Percentiles rank a stretch among this genome's conserved stretches.
phyloP scores from a whole-genome alignment of 2,888 invertebrate species.

The Macrosoma leucophasiata region DNA sequence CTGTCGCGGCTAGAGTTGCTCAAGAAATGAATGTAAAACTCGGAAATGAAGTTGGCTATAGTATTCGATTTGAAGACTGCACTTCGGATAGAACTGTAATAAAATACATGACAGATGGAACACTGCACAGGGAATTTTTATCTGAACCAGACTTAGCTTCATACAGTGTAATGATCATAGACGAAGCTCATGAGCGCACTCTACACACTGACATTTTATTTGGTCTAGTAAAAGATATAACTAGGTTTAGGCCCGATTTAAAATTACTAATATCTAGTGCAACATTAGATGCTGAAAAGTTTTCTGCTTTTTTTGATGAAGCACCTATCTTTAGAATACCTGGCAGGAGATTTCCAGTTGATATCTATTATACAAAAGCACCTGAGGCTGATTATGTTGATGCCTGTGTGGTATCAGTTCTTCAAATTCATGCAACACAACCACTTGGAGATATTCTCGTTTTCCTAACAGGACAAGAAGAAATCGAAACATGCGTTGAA shows the following conservation, averaged over 20 bases:
- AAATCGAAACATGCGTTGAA: slow-evolving; percentile 93
- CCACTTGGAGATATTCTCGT: slow-evolving; percentile 97
- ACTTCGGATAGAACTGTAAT: slow-evolving; percentile 97
- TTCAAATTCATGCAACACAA: slow-evolving; percentile 99
- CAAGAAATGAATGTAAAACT: slow-evolving; percentile 98
- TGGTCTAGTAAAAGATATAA: slow-evolving; percentile 97
- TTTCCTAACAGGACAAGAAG: slow-evolving; percentile 95
- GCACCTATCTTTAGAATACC: slow-evolving; percentile 99
- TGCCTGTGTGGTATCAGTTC: slow-evolving; percentile 96
- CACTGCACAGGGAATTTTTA: slow-evolving; percentile 96
- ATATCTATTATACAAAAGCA: slow-evolving; percentile 99
- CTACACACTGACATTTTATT: slow-evolving; percentile 98
- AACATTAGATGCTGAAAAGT: slow-evolving; percentile 98
- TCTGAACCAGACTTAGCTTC: slow-evolving; percentile 97
- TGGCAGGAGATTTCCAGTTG: slow-evolving; percentile 97
- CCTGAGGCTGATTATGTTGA: slow-evolving; percentile 99
- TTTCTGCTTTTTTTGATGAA: slow-evolving; percentile 98
- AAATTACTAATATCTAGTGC: slow-evolving; percentile 98
- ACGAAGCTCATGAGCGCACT: slow-evolving; percentile 99
- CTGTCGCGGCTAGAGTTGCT: slow-evolving; percentile 98
- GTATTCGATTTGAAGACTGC: slow-evolving; percentile 99
- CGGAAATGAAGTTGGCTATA: slow-evolving; percentile 93
- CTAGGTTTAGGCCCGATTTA: slow-evolving; percentile 93
- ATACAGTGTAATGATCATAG: slow-evolving; percentile 99
- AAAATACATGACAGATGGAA: slow-evolving; percentile 99